Conservation (phyloP, 2,113 vertebrate genomes). For the Ceyx melanurus region DNA sequence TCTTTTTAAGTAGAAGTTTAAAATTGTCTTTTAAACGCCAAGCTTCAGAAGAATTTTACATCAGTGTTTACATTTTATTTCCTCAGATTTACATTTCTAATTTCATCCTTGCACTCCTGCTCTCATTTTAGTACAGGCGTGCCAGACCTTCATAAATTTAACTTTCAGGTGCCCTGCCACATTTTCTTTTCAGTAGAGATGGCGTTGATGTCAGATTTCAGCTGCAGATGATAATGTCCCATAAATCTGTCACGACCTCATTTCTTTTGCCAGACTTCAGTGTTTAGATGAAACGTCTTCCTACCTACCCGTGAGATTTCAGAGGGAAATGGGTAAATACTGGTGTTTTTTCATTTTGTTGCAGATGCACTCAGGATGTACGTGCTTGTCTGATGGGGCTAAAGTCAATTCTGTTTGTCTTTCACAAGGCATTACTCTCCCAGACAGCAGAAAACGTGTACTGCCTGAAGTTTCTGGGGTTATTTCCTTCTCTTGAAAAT, state of each 20-base stretch:
- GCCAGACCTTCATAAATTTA: neutral
- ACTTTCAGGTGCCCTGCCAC: neutral
- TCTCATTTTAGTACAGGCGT: neutral
- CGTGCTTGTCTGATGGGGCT: neutral
- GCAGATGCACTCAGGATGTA: accelerated
- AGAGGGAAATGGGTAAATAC: neutral
- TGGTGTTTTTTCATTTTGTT: neutral
- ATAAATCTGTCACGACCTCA: neutral
- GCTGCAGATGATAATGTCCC: neutral
- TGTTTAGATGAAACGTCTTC: neutral
- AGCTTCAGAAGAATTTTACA: neutral
- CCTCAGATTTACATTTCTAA: neutral
- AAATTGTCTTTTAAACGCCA: neutral
- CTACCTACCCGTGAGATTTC: neutral
- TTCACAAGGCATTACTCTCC: neutral
- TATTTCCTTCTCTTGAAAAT: neutral
- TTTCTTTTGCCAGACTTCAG: neutral
- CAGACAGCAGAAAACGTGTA: neutral
- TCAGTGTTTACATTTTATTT: neutral
- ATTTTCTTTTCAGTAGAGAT: neutral
- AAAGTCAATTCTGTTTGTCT: neutral
- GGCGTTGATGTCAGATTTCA: neutral
- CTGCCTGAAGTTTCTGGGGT: neutral
- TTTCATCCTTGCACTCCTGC: neutral
- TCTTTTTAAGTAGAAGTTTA: neutral